phyloP scores from a whole-genome alignment of 2,888 invertebrate species.

The Lamproptera curius region DNA sequence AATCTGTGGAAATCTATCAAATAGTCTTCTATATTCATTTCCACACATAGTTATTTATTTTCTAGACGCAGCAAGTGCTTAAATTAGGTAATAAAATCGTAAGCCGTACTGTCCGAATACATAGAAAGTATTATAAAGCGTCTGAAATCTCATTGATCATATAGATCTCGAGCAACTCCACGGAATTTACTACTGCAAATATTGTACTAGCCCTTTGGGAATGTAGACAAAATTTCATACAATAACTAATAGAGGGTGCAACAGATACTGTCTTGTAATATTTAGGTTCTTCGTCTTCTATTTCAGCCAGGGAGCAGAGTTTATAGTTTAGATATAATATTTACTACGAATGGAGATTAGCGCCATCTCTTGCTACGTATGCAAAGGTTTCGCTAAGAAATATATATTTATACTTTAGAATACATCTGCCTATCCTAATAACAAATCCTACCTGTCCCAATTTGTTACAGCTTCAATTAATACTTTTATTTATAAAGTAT shows the following conservation, averaged over 20 bases:
- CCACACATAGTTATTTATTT: no score
- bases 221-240: constrained; percentile 28
- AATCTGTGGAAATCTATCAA: no score
- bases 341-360: no score
- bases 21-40: no score
- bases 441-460: no score
- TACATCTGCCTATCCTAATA: no score
- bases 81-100: background rate
- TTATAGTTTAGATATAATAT: background rate
- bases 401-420: no score
- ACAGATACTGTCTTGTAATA: constrained; percentile 27
- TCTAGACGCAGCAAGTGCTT: no score
- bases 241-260: constrained; percentile 37
- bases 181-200: constrained; percentile 17
- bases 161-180: constrained; percentile 28
- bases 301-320: background rate
- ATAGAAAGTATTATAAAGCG: constrained; percentile 32
- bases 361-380: no score
- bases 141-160: constrained; percentile 35
- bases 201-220: constrained; percentile 31
- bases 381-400: no score
- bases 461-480: no score
- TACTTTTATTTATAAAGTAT: no score
- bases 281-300: background rate
- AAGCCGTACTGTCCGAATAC: constrained; percentile 15